A percentile compares a stretch with the other conserved stretches of the same genome.
phyloP scores from a whole-genome alignment of 2,113 vertebrate genomes.

The Kryptolebias marmoratus region DNA sequence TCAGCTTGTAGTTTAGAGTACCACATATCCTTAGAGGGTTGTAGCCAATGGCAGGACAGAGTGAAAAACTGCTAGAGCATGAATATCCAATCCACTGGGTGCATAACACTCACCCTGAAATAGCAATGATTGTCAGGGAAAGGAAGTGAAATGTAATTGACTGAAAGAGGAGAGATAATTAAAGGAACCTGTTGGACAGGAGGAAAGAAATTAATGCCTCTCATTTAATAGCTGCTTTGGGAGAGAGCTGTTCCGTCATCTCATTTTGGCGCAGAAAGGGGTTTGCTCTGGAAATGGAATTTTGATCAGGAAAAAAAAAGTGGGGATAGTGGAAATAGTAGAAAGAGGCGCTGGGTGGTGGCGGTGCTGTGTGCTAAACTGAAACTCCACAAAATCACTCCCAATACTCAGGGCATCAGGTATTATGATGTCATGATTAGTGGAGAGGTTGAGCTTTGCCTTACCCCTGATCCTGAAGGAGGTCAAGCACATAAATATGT shows the following conservation, averaged over 20 bases:
- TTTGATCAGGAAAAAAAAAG: conserved; percentile 46
- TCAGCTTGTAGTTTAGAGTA: conserved; percentile 38
- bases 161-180: conserved; percentile 83
- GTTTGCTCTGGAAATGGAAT: conserved; percentile 68
- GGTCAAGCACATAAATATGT: conserved; percentile 33
- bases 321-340: conserved; percentile 48
- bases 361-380: conserved; percentile 67
- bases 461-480: conserved; percentile 59
- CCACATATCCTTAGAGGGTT: conserved; percentile 40
- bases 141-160: conserved; percentile 84
- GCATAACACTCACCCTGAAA: conserved; percentile 79
- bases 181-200: conserved; percentile 81
- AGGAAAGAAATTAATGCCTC: conserved; percentile 78
- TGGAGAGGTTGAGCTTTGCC: conserved; percentile 77
- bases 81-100: conserved; percentile 69
- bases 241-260: conserved; percentile 67
- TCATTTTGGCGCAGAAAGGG: conserved; percentile 46
- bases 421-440: conserved; percentile 82
- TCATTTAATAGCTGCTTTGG: conserved; percentile 79
- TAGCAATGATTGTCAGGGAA: conserved; percentile 83
- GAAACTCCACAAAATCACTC: conserved; percentile 80
- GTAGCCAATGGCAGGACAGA: conserved; percentile 33
- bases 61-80: conserved; percentile 56
- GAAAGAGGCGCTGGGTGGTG: conserved; percentile 57
- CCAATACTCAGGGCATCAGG: conserved; percentile 83